Conservation (phyloP, 2,113 vertebrate species). For the Hippocampus guttulatus region DNA sequence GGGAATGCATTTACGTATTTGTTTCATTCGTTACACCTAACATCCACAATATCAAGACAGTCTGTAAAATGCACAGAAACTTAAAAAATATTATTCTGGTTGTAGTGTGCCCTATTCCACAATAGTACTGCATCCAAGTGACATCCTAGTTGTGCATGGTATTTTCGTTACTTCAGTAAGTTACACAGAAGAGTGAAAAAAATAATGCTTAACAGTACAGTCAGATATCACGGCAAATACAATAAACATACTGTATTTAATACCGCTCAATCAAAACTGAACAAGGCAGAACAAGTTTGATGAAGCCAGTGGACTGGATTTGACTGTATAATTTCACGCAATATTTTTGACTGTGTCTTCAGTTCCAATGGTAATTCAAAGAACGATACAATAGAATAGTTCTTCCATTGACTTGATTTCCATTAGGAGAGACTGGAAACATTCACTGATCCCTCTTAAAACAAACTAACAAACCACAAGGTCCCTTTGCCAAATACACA, state of each 20-base stretch:
- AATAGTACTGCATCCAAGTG: no score
- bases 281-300: no score
- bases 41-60: background rate
- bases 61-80: no score
- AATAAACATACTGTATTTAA: no score
- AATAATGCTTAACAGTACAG: background rate
- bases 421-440: background rate
- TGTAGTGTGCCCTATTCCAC: background rate
- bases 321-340: no score
- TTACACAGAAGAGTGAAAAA: background rate
- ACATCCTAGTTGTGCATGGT: background rate
- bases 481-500: background rate
- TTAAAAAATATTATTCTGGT: background rate
- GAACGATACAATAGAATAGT: no score
- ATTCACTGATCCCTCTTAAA: background rate
- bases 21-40: background rate
- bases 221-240: no score
- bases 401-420: background rate
- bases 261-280: no score
- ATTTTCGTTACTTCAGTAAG: background rate
- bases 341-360: no score
- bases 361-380: no score
- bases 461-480: background rate
- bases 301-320: no score
- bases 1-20: background rate